Evolutionary conservation across 64 coral and sea anemone species (phyloP).

Genomic region (Dendrophyllia cribrosa): DNA sequence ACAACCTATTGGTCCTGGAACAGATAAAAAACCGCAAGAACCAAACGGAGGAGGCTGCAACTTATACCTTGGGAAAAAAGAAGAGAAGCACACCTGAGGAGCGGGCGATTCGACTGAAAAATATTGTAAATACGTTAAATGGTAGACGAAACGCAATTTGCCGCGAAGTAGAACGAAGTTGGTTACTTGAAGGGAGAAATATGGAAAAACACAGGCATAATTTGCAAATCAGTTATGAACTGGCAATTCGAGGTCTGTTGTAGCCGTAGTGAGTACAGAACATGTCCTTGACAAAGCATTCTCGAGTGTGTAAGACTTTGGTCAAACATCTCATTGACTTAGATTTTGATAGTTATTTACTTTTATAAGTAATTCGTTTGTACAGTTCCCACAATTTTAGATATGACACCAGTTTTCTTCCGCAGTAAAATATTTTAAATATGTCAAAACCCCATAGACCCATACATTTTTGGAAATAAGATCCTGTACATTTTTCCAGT

Average conservation of each 20-base stretch:
- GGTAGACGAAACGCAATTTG: background rate
- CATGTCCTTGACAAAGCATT: background rate
- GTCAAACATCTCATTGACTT: too few species aligned
- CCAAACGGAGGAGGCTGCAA: background rate
- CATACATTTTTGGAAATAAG: too few species aligned
- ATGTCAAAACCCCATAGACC: too few species aligned
- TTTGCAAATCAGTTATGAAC: conserved; percentile 1
- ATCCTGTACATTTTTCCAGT: too few species aligned
- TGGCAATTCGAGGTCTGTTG: background rate
- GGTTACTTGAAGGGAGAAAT: background rate
- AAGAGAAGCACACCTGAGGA: background rate
- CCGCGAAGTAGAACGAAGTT: background rate
- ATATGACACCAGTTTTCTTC: too few species aligned
- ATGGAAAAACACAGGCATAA: background rate
- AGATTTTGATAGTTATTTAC: too few species aligned
- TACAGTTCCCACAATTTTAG: too few species aligned
- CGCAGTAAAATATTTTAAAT: too few species aligned
- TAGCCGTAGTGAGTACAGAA: background rate
- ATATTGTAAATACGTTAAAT: background rate
- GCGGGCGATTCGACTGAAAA: background rate
- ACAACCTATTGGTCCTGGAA: background rate
- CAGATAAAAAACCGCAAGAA: background rate
- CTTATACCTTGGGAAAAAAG: background rate
- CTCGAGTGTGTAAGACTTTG: too few species aligned
- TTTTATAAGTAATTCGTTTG: too few species aligned